phyloP scores from a whole-genome alignment of 2,797 vertebrate species.

The Peromyscus aztecus region DNA sequence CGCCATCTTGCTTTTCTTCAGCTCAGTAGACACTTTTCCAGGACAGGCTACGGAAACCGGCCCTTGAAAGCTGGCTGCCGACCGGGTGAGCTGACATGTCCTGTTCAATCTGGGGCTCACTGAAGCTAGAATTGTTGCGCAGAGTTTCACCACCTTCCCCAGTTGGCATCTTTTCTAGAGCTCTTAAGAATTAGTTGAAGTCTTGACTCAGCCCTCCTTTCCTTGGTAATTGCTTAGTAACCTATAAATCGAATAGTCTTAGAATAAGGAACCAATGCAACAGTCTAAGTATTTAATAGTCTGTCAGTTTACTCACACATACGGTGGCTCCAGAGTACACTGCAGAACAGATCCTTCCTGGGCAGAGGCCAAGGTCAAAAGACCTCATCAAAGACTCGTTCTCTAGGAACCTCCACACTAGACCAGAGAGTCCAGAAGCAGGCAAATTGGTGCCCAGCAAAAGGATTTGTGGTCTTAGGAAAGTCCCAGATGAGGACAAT shows the following conservation, averaged over 20 bases:
- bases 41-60: neutral
- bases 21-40: fast-evolving
- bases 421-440: neutral
- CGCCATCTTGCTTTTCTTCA: neutral
- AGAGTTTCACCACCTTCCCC: neutral
- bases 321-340: neutral
- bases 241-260: neutral
- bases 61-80: neutral
- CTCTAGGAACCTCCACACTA: fast-evolving
- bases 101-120: neutral
- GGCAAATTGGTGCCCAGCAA: too few relatives aligned
- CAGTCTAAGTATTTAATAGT: neutral
- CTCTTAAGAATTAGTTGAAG: neutral
- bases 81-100: fast-evolving
- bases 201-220: neutral
- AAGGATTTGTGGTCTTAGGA: fast-evolving
- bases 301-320: neutral
- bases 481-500: neutral
- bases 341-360: neutral
- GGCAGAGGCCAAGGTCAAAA: neutral
- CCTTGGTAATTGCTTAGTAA: neutral
- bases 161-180: neutral
- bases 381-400: neutral
- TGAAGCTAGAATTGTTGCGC: neutral
- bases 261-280: neutral